Percentiles rank a stretch among this genome's conserved stretches.
These are phyloP conservation scores for Pipistrellus pipistrellus DNA, from an alignment of 2,797 vertebrate species.

Conservation along the genomic window DNA sequence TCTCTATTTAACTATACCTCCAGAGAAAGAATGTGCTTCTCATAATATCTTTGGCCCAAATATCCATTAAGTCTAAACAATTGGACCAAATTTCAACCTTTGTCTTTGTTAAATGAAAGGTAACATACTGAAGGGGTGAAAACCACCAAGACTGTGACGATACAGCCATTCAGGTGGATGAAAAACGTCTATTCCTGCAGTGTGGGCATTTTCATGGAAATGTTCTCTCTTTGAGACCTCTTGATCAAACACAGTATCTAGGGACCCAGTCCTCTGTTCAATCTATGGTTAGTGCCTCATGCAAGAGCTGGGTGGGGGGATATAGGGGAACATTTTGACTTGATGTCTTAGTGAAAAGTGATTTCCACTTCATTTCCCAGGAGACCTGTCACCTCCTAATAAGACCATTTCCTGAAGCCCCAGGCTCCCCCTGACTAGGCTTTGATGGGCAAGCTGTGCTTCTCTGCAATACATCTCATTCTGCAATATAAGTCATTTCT, in stretches of 20 bases:
- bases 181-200: background rate
- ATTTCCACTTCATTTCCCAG: background rate
- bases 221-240: background rate
- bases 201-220: background rate
- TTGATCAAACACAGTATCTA: background rate
- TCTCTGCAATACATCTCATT: background rate
- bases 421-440: rapidly evolving
- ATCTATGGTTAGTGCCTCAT: background rate
- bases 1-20: background rate
- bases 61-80: background rate
- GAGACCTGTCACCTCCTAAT: background rate
- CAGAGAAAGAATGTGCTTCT: background rate
- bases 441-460: background rate
- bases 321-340: background rate
- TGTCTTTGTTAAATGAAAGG: background rate
- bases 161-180: background rate
- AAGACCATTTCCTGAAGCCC: background rate
- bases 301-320: background rate
- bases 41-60: background rate
- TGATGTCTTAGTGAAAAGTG: background rate
- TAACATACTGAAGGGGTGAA: background rate
- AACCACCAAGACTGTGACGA: background rate
- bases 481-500: background rate
- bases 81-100: background rate
- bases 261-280: background rate